Base-by-base conservation (phyloP, 2,797 vertebrate genomes). In the Carduelis carduelis region DNA sequence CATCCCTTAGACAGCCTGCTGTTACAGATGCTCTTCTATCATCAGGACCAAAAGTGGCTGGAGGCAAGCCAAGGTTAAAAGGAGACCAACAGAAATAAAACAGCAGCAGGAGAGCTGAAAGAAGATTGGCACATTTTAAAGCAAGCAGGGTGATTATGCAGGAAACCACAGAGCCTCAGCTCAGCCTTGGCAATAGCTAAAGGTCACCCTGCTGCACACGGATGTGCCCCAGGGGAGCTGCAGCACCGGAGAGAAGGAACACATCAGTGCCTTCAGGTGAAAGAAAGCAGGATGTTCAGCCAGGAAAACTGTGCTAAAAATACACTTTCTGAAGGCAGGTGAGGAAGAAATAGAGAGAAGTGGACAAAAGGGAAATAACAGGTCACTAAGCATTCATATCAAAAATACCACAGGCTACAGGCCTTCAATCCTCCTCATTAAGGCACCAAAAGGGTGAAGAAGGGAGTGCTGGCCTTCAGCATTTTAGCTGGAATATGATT, bases 41-140 rank as follows among this genome's bases (percentile, higher is more conserved):
- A 80, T 22, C 79, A 75, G 75, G 23, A 87, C 50, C 65, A 86
- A 43, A 87, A 81, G 53, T 2, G 27, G 49, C 39, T 88, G 94
- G 85, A 96, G 22, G 30, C 59, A 94, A 92, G 79, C 92, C 92
- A 95, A 96, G 89, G 95, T 83, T 92, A 94, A 92, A 93, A 95
- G 76, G 69, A 89, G 76, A 95, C 76, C 76, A 86, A 79, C 49
- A 81, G 85, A 96, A 94, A 91, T 70, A 85, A 90, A 94, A 80
- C 53, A 89, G 89, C 72, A 68, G 57, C 50, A 76, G 65, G 34
- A 69, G 84, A 83, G 66, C 6, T 41, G 52, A 89, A 59, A 83
- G 89, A 70, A 81, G 61, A 83, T 15, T 74, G 91, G 80, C 80
- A 84, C 53, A 46, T 94, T 86, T 92, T 83, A 83, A 77, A 89